These are phyloP conservation scores for Tachina fera DNA, from an alignment of 2,888 invertebrate species.

Conservation along the genomic window DNA sequence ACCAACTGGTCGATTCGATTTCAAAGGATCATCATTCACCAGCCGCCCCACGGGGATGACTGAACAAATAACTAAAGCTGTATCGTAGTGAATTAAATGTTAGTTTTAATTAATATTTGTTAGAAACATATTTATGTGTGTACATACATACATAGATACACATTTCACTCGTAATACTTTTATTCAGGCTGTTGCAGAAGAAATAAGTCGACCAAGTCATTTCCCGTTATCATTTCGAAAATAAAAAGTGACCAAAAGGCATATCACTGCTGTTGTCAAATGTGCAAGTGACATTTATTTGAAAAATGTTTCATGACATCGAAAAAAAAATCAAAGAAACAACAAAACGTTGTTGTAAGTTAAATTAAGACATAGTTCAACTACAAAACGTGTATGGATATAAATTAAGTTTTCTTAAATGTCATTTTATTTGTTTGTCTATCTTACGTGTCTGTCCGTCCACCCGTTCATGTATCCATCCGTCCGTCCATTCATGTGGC, in stretches of 20 bases:
- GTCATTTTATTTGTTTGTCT: constrained; percentile 50
- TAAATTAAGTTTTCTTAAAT: constrained; percentile 58
- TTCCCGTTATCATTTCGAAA: constrained; percentile 42
- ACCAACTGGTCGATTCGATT: constrained; percentile 11
- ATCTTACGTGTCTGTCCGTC: neutral
- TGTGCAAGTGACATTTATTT: constrained; percentile 64
- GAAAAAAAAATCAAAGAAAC: constrained; percentile 12
- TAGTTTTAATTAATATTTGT: constrained; percentile 34
- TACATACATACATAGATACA: neutral
- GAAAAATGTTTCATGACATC: constrained; percentile 48
- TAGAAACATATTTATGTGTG: neutral
- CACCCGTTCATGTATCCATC: no score
- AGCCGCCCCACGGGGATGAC: constrained; percentile 38
- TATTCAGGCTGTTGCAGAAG: neutral
- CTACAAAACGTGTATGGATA: constrained; percentile 35
- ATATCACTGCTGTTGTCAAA: constrained; percentile 61
- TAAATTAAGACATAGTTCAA: constrained; percentile 45
- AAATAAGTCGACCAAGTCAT: constrained; percentile 46
- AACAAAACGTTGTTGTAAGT: constrained; percentile 48
- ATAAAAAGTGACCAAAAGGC: constrained; percentile 64
- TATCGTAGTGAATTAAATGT: constrained; percentile 28
- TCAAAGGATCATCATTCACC: neutral
- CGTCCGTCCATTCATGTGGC: neutral
- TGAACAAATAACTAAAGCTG: constrained; percentile 40
- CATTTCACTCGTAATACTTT: constrained; percentile 28